These are phyloP conservation scores for Orchestia grillus DNA, from an alignment of 1,140 invertebrate species.

Conservation along the genomic window DNA sequence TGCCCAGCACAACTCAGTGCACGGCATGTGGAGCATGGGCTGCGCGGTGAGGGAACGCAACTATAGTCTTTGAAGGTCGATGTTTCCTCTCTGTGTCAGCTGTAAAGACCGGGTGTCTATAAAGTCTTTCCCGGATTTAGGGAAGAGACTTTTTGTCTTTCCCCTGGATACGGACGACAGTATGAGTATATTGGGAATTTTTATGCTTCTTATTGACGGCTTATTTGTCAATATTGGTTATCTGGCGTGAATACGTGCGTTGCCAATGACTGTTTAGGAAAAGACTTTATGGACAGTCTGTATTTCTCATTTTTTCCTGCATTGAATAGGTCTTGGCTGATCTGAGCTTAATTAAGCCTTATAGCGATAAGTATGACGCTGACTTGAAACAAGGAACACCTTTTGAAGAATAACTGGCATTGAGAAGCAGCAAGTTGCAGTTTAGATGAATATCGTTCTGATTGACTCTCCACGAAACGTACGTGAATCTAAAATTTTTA, in stretches of 20 bases:
- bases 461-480: background rate
- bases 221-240: no score
- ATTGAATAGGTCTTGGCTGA: background rate
- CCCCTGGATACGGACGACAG: no score
- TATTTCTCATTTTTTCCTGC: background rate
- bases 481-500: background rate
- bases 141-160: no score
- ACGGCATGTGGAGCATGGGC: background rate
- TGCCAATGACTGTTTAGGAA: no score
- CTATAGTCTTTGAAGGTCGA: background rate
- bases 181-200: no score
- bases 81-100: background rate
- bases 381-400: background rate
- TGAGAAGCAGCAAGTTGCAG: no score
- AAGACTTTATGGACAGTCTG: no score
- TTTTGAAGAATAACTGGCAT: no score
- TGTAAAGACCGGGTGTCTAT: no score
- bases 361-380: background rate
- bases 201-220: no score
- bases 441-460: background rate
- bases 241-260: no score
- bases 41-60: background rate
- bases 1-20: background rate
- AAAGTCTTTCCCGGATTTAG: no score
- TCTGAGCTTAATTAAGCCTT: background rate